Evolutionary conservation across 2,113 vertebrate genomes (phyloP).

Genomic region (Ardeotis arabs): DNA sequence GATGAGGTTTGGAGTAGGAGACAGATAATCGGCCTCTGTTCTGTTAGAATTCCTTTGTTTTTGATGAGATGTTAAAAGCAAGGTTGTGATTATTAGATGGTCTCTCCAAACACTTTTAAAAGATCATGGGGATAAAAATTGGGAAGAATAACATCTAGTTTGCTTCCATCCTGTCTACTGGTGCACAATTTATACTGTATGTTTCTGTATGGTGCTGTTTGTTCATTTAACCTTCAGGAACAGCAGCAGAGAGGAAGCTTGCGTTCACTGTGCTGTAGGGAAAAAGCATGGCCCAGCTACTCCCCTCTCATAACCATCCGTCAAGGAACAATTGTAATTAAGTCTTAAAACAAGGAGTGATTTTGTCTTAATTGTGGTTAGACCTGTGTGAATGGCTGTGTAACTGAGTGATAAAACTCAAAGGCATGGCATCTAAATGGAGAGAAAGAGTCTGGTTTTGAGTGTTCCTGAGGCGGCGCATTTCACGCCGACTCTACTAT

Average conservation of each 20-base stretch:
- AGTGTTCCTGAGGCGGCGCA: background rate
- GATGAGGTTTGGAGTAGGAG: background rate
- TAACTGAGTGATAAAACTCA: background rate
- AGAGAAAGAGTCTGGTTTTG: background rate
- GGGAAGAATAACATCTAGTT: background rate
- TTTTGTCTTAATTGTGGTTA: background rate
- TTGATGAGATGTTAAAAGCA: background rate
- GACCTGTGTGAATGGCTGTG: background rate
- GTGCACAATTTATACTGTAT: rapidly evolving
- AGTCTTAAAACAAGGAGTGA: background rate
- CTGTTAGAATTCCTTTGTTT: background rate
- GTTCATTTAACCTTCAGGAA: background rate
- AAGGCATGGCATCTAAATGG: background rate
- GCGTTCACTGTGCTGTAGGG: background rate
- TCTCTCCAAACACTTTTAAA: background rate
- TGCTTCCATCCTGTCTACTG: background rate
- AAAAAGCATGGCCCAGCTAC: background rate
- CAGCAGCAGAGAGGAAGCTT: background rate
- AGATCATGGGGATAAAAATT: background rate
- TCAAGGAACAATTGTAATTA: background rate
- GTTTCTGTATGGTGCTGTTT: background rate
- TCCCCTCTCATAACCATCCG: background rate
- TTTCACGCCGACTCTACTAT: background rate
- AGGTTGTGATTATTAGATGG: background rate
- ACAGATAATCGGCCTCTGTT: background rate